A percentile compares a stretch with the other conserved stretches of the same genome.
Conservation (phyloP, 1,140 invertebrate species). For the Listronotus oregonensis region DNA sequence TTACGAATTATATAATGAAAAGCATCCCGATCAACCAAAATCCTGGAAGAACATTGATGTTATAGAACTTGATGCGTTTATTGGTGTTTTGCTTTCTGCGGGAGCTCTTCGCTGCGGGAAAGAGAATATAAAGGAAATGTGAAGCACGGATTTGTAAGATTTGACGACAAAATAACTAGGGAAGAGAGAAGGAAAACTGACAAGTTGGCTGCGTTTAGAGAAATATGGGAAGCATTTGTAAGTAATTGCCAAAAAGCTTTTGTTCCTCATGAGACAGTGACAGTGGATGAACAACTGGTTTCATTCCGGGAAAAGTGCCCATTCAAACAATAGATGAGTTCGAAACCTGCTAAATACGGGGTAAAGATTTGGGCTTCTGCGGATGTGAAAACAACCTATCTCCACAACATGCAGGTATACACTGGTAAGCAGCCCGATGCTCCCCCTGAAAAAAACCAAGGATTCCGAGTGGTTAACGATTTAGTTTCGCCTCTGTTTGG, state of each 20-base stretch:
- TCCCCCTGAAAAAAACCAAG: no score
- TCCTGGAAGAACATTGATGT: neutral
- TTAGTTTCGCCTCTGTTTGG: no score
- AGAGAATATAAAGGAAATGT: slow-evolving; percentile 14
- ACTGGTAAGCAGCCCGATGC: no score
- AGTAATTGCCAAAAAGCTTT: slow-evolving; percentile 45
- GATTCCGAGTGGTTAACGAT: no score
- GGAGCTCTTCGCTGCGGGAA: slow-evolving; percentile 32
- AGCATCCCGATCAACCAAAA: neutral
- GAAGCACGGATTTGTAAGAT: neutral
- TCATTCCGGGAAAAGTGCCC: slow-evolving; percentile 27
- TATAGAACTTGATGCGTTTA: slow-evolving; percentile 23
- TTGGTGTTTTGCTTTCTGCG: slow-evolving; percentile 33
- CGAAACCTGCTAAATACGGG: slow-evolving; percentile 29
- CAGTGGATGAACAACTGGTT: slow-evolving; percentile 30
- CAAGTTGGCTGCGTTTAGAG: slow-evolving; percentile 49
- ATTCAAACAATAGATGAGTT: slow-evolving; percentile 28
- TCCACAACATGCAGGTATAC: no score
- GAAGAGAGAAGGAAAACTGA: slow-evolving; percentile 36
- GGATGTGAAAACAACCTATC: slow-evolving; percentile 27
- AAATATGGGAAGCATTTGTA: slow-evolving; percentile 49
- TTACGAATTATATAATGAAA: slow-evolving; percentile 3
- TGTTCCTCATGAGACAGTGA: slow-evolving; percentile 36
- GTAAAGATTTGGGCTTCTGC: slow-evolving; percentile 34
- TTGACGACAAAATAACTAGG: neutral